Evolutionary conservation across 2,797 vertebrate species (phyloP).

Genomic region (Chrysocyon brachyurus): DNA sequence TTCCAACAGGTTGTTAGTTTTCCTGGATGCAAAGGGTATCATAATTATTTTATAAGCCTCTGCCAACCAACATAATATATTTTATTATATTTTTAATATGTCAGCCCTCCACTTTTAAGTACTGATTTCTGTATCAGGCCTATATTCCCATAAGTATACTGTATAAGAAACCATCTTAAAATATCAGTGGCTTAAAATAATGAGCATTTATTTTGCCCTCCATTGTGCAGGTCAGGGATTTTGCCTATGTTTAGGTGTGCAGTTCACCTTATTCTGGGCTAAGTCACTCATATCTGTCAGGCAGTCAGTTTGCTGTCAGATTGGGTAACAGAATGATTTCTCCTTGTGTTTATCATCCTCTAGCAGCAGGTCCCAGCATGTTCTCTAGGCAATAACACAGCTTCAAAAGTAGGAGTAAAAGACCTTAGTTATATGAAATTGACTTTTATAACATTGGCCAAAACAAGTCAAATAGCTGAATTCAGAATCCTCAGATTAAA

Average conservation of each 20-base stretch:
- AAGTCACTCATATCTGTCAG: background rate
- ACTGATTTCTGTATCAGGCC: background rate
- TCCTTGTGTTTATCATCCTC: background rate
- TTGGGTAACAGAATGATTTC: background rate
- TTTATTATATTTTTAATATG: background rate
- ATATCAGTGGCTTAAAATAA: background rate
- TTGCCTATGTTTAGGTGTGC: background rate
- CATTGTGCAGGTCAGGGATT: background rate
- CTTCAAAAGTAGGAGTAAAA: slow-evolving; percentile 17
- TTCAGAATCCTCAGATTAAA: background rate
- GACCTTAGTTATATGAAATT: background rate
- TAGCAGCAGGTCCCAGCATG: background rate
- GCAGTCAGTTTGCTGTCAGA: background rate
- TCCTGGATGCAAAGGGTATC: background rate
- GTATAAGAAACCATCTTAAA: background rate
- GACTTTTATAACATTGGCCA: background rate
- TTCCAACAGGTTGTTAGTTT: background rate
- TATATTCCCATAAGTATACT: background rate
- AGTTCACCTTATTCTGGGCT: background rate
- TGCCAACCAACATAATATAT: background rate
- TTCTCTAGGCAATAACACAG: background rate
- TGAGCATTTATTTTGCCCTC: background rate
- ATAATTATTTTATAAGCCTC: background rate
- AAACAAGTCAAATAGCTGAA: background rate
- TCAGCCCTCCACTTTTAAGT: background rate